Percentiles rank a stretch among this genome's conserved stretches.
phyloP scores from a whole-genome alignment of 1,140 invertebrate genomes.

The Triops longicaudatus region DNA sequence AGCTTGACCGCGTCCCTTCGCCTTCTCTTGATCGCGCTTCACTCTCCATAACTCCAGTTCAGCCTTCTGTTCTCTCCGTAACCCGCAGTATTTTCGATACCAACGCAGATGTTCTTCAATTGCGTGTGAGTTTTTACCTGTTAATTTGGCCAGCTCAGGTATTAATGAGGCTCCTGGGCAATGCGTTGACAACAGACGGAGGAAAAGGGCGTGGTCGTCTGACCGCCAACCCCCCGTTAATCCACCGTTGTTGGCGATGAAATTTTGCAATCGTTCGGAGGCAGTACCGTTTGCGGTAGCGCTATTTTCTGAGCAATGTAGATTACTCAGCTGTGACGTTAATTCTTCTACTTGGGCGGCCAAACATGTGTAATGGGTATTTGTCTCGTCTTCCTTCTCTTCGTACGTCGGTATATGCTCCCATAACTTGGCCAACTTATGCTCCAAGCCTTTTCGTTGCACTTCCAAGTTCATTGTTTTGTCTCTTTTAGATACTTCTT shows the following conservation, averaged over 20 bases:
- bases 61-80: conserved; percentile 16
- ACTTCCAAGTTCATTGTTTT: background rate
- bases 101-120: conserved; percentile 22
- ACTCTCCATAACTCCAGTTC: conserved; percentile 22
- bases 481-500: background rate
- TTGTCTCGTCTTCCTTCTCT: background rate
- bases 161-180: background rate
- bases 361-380: background rate
- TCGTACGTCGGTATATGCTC: background rate
- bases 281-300: conserved; percentile 6
- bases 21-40: background rate
- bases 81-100: conserved; percentile 17
- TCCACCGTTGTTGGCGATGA: conserved; percentile 22
- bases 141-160: background rate
- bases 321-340: background rate
- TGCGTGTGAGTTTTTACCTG: conserved; percentile 17
- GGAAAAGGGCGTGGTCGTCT: conserved; percentile 23
- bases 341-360: conserved; percentile 10
- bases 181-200: conserved; percentile 10
- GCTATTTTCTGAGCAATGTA: background rate
- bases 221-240: conserved; percentile 24
- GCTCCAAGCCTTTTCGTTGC: background rate
- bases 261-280: conserved; percentile 19
- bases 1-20: conserved; percentile 17
- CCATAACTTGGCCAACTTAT: background rate